A percentile compares a stretch with the other conserved stretches of the same genome.
phyloP scores from a whole-genome alignment of 2,888 invertebrate genomes.

The Elmis aenea region DNA sequence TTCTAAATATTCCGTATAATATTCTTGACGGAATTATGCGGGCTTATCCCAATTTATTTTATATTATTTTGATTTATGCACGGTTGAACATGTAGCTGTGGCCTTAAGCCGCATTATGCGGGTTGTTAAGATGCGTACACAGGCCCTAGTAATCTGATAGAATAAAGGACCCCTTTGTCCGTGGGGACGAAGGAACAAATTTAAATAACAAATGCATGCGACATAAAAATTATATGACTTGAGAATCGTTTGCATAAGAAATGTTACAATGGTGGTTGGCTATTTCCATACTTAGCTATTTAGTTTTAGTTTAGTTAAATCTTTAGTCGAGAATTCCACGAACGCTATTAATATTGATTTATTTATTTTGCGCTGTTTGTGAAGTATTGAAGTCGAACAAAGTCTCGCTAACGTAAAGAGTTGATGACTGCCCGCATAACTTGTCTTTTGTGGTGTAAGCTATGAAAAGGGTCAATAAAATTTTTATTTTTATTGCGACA shows the following conservation, averaged over 20 bases:
- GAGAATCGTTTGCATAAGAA: slow-evolving; percentile 10
- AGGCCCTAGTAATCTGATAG: slow-evolving; percentile 16
- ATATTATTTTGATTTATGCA: slow-evolving; percentile 26
- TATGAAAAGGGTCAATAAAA: too few relatives aligned
- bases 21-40: too few relatives aligned
- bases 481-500: too few relatives aligned
- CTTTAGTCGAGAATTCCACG: too few relatives aligned
- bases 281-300: background rate
- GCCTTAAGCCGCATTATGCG: slow-evolving; percentile 26
- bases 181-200: slow-evolving; percentile 18
- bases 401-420: too few relatives aligned
- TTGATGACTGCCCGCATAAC: too few relatives aligned
- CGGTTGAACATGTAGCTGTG: slow-evolving; percentile 18
- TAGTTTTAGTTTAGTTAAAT: background rate
- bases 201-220: slow-evolving; percentile 20
- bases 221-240: slow-evolving; percentile 15
- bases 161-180: slow-evolving; percentile 14
- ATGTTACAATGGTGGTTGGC: slow-evolving; percentile 1
- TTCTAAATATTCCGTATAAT: too few relatives aligned
- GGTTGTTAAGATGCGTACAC: slow-evolving; percentile 23
- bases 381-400: too few relatives aligned
- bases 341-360: too few relatives aligned
- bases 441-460: too few relatives aligned
- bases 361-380: too few relatives aligned
- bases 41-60: slow-evolving; percentile 13